These are phyloP conservation scores for Bicyclus anynana DNA, from an alignment of 1,140 invertebrate genomes.

Conservation along the genomic window DNA sequence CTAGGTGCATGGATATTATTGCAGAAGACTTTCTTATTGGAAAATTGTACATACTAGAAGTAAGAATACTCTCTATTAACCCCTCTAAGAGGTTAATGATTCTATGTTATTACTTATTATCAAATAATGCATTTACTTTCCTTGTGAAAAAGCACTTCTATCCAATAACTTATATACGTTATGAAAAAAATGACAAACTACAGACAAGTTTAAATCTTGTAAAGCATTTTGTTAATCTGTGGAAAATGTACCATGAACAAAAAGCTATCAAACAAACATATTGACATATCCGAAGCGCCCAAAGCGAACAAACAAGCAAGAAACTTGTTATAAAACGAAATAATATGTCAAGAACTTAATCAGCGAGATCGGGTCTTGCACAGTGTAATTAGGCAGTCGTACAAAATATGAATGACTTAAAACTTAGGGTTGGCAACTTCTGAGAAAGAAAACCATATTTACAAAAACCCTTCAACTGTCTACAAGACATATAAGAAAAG, in stretches of 20 bases:
- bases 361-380: conserved; percentile 36
- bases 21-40: no score
- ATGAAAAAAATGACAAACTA: no score
- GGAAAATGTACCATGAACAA: background rate
- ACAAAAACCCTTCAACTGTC: no score
- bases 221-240: background rate
- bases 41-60: no score
- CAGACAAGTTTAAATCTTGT: no score
- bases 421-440: background rate
- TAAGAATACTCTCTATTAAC: no score
- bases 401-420: conserved; percentile 57
- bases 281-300: conserved; percentile 2
- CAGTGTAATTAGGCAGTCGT: conserved; percentile 64
- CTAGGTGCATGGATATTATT: no score
- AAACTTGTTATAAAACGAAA: conserved; percentile 2
- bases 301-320: background rate
- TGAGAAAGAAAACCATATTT: background rate
- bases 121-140: no score
- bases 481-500: no score
- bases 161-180: background rate
- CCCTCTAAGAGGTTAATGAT: no score
- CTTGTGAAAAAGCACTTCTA: no score
- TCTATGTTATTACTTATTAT: no score
- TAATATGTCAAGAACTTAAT: conserved; percentile 55
- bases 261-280: background rate